These are phyloP conservation scores for Formica selysi DNA, from an alignment of 1,140 invertebrate species.

Conservation along the genomic window DNA sequence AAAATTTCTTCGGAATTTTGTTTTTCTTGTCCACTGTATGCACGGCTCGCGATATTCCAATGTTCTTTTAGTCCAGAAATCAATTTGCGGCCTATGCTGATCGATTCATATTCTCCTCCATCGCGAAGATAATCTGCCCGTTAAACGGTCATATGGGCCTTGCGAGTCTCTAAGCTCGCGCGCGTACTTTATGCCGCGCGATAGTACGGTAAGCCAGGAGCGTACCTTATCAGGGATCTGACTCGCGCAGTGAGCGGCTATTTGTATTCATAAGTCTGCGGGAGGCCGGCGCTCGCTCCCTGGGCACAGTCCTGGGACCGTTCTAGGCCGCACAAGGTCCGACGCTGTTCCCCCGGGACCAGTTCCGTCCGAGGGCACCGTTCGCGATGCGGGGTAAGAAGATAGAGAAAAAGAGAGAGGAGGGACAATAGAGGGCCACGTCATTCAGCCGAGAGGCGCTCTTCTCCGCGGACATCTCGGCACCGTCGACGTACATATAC, in stretches of 20 bases:
- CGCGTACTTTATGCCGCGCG: conserved; percentile 71
- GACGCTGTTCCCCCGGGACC: conserved; percentile 58
- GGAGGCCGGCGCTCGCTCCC: conserved; percentile 85
- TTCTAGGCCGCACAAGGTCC: conserved; percentile 60
- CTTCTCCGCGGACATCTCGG: conserved; percentile 67
- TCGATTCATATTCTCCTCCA: conserved; percentile 67
- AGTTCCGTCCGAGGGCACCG: conserved; percentile 20
- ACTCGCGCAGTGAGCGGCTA: conserved; percentile 86
- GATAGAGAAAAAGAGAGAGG: conserved; percentile 27
- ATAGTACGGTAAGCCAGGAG: conserved; percentile 67
- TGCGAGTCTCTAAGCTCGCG: conserved; percentile 42
- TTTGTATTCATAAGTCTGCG: conserved; percentile 87
- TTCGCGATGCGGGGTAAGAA: conserved; percentile 24
- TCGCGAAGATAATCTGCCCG: conserved; percentile 81
- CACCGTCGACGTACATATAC: conserved; percentile 48
- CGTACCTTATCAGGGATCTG: conserved; percentile 85
- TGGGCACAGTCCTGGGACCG: conserved; percentile 57
- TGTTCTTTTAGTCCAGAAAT: background rate
- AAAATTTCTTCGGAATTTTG: background rate
- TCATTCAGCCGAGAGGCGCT: conserved; percentile 71
- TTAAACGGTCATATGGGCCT: conserved; percentile 79
- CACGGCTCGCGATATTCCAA: background rate
- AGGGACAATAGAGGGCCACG: conserved; percentile 69
- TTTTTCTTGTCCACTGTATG: background rate
- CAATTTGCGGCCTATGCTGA: conserved; percentile 56